Evolutionary conservation across 2,113 vertebrate species (phyloP).

Genomic region (Chroicocephalus ridibundus): DNA sequence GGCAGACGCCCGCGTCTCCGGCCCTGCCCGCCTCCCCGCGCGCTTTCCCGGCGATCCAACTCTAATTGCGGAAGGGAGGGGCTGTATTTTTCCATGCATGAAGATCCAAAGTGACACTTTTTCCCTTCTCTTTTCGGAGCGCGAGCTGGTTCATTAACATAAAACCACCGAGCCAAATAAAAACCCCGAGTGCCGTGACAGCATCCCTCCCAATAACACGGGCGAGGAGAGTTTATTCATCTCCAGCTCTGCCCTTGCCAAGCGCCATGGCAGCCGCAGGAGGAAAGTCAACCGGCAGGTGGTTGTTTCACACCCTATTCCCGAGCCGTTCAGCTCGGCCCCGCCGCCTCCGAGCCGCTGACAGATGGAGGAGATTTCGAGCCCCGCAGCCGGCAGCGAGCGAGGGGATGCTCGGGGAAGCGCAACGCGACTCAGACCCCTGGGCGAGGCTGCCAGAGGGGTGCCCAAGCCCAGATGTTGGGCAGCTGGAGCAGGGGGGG

Average conservation of each 20-base stretch:
- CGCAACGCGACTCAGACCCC: accelerated
- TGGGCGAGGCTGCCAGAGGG: neutral
- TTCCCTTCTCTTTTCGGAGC: neutral
- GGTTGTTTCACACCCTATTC: constrained; percentile 31
- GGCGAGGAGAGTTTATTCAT: neutral
- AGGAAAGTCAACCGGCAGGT: neutral
- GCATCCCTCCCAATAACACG: neutral
- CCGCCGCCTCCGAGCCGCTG: neutral
- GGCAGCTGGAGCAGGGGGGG: neutral
- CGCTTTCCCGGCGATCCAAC: neutral
- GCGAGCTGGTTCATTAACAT: neutral
- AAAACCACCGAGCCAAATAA: neutral
- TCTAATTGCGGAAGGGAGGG: neutral
- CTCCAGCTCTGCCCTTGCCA: constrained; percentile 35
- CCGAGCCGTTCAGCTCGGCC: neutral
- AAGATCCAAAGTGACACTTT: constrained; percentile 28
- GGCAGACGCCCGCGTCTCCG: neutral
- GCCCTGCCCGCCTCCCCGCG: neutral
- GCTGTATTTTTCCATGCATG: constrained; percentile 41
- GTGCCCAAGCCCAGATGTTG: neutral
- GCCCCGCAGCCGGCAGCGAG: neutral
- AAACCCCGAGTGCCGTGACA: neutral
- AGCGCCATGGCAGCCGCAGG: neutral
- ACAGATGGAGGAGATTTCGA: neutral
- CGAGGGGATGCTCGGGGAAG: neutral